Evolutionary conservation across 2,888 invertebrate species (phyloP).

Genomic region (Trachelus stipa): DNA sequence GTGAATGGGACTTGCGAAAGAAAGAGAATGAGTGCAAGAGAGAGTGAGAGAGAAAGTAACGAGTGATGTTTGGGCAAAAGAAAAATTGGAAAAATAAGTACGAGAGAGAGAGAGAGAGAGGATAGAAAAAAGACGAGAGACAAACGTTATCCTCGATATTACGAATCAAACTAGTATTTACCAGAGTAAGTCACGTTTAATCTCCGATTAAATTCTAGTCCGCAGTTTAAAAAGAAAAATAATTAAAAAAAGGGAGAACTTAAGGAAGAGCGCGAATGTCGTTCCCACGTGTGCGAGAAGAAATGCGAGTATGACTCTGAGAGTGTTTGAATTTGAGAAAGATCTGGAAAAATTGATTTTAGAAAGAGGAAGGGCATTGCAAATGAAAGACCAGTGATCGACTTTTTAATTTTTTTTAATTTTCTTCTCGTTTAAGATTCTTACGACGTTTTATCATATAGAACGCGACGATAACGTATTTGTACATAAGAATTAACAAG

Average conservation of each 20-base stretch:
- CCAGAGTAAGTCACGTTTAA: slow-evolving; percentile 62
- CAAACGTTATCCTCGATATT: slow-evolving; percentile 54
- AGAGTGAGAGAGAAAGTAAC: neutral
- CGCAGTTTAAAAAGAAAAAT: slow-evolving; percentile 49
- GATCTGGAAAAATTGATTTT: neutral
- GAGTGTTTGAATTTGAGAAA: neutral
- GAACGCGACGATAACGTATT: slow-evolving; percentile 27
- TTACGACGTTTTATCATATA: slow-evolving; percentile 29
- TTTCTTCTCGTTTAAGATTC: slow-evolving; percentile 41
- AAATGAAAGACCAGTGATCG: slow-evolving; percentile 57
- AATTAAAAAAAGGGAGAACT: slow-evolving; percentile 22
- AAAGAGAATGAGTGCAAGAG: neutral
- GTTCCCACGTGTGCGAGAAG: slow-evolving; percentile 23
- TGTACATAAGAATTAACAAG: neutral
- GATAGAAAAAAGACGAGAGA: slow-evolving; percentile 14
- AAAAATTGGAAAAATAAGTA: slow-evolving; percentile 19
- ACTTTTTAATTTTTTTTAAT: slow-evolving; percentile 32
- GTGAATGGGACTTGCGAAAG: neutral
- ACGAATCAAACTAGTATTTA: slow-evolving; percentile 65
- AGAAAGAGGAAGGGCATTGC: slow-evolving; percentile 45
- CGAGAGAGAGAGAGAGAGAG: slow-evolving; percentile 10
- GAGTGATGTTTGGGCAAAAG: slow-evolving; percentile 11
- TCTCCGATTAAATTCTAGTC: slow-evolving; percentile 65
- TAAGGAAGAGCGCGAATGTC: neutral
- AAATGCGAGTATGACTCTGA: slow-evolving; percentile 25